Evolutionary conservation across 2,797 vertebrate genomes (phyloP), one percentile per base, ranked within the genome.

Genomic region (Simalia tracyae): DNA sequence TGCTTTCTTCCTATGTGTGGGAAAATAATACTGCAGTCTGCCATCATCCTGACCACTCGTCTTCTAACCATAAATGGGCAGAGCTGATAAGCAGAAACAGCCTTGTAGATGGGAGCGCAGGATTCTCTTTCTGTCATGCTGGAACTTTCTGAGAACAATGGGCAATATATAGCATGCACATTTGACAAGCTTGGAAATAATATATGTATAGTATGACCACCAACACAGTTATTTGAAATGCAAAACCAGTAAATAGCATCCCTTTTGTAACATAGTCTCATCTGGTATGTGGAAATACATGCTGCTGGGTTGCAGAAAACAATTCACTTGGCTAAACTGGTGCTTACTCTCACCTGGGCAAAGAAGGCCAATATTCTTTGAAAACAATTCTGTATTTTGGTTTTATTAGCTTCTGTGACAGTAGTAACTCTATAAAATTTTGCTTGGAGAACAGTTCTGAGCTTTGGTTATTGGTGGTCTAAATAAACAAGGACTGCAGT

Each of bases 71-170:
- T 60, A 88, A 92, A 92, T 84, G 72, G 56, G 76, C 84, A 92
- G 86, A 60, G 61, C 88, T 92, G 91, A 92, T 89, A 89, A 92
- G 61, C 81, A 60, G 63, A 59, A 92, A 85, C 87, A 89, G 61
- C 12, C 24, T 17, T 50, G 26, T 36, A 60, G 54, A 84, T 84
- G 15, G 42, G 9, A 60, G 61, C 17, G 59, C 28, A 88, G 57
- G 50, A 60, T 57, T 88, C 61, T 84, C 76, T 92, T 92, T 64
- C 19, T 56, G 57, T 89, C 85, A 89, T 60, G 31, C 61, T 89
- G 76, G 54, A 68, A 89, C 50, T 85, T 57, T 60, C 63, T 31
- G 84, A 86, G 64, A 87, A 90, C 63, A 92, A 90, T 89, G 84
- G 84, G 2, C 61, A 89, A 89, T 89, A 90, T 76, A 92, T 92